Evolutionary conservation across 2,113 vertebrate genomes (phyloP).

Genomic region (Vulpes lagopus): DNA sequence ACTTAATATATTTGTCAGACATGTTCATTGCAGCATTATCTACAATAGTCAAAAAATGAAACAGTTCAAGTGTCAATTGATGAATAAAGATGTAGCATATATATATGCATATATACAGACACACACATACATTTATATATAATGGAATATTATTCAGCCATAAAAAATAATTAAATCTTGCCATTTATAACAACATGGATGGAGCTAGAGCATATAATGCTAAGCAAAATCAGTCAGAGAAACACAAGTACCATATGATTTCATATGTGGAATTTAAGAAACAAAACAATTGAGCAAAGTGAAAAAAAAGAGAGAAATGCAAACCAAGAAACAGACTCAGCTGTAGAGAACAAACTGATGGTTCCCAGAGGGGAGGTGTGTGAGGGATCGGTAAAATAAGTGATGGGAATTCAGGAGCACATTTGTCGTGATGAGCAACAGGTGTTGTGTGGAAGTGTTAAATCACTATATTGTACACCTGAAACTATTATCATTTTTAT

Average conservation of each 20-base stretch:
- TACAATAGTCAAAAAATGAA: not conserved
- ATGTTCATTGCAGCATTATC: not conserved
- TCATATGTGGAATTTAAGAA: not conserved
- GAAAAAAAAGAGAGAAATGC: not conserved
- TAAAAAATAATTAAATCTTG: not conserved
- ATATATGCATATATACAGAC: no score
- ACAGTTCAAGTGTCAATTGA: not conserved
- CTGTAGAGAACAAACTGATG: not conserved
- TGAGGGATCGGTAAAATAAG: not conserved
- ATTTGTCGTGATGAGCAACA: not conserved
- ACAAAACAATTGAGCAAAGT: not conserved
- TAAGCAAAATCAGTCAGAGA: not conserved
- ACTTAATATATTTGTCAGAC: not conserved
- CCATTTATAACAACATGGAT: not conserved
- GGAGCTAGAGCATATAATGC: not conserved
- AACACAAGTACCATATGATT: not conserved
- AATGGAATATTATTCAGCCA: not conserved
- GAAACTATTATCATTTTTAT: not conserved
- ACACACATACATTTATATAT: no score
- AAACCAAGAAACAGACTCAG: no score
- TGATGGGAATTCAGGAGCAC: not conserved
- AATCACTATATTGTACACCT: not conserved
- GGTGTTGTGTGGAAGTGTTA: not conserved
- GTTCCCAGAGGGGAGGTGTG: not conserved
- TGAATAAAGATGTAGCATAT: not conserved